Base-by-base conservation (phyloP, 2,888 invertebrate species). In the Eremobia ochroleuca region DNA sequence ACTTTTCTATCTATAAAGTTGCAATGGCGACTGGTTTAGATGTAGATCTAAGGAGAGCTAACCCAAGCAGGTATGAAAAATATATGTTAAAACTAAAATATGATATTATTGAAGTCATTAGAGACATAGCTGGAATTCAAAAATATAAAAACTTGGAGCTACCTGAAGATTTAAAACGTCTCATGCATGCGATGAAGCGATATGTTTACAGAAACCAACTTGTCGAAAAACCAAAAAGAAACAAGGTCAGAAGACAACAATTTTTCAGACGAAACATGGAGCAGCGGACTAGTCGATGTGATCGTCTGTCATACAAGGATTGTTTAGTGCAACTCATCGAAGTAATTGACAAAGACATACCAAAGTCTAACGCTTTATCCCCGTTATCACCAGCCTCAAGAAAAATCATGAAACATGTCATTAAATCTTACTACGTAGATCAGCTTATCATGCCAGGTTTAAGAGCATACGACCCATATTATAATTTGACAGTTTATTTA, bases 71-170 rank as follows among this genome's bases (percentile, higher is more conserved):
- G 2, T 65, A 90, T 52, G 88, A 92, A 5, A 92, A 91, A 71
- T 89, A 92, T n/a, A 61, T 92, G 13, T 82, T 83, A 11, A 95
- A 94, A 87, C 81, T 95, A n/a, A 94, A 93, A 91, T 85, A 70
- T 43, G 94, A 95, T 77, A 91, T 95, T 46, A 91, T 91, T 43
- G 92, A 93, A 87, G 93, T 94, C 3, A 87, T 95, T 40, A 91
- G 68, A 86, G 94, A 94, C 79, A 84, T 95, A 25, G 77, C 88
- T 31, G 77, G 67, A 21, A 91, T 95, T 70, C 91, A 93, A 87
- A 92, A 89, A 81, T 52, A 89, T 13, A 85, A 89, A 40, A 82
- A 88, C 64, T 74, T 84, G 0, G 79, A 85, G 8, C 28, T 94
- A 4, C 91, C 93, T 3, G 81, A 90, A 34, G 91, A 94, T 71